Evolutionary conservation across 1,140 invertebrate genomes (phyloP), one percentile per base, ranked within the genome.

Genomic region (Uloborus diversus): DNA sequence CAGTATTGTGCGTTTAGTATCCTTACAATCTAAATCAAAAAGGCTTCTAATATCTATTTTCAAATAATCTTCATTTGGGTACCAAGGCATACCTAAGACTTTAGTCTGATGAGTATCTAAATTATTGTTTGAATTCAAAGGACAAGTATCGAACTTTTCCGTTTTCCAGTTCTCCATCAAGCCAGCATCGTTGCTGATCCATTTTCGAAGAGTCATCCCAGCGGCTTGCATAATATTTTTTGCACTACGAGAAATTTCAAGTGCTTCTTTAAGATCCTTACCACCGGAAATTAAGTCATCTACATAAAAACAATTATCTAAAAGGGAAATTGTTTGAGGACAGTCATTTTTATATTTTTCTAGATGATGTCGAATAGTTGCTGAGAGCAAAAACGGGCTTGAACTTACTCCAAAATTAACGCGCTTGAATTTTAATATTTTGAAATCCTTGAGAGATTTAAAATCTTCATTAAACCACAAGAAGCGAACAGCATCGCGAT

Each of bases 281-380:
- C 28, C n/a, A 5, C 57, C 47, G 17, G 49, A 4, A 5, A 37
- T 49, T 4, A 25, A 7, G 25, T 59, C 75, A 70, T 70, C 35
- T 7, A 66, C 37, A 20, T 70, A 64, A 4, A 64, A 51, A 51
- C 49, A 4, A 4, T 42, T 35, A 13, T 65, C 35, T 42, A 65
- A 37, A 65, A 65, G 3, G 4, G 4, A 3, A 25, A 37, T n/a
- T 23, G 61, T 65, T 9, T 35, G 17, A 25, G 61, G 61, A 37
- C 9, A 65, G 5, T 65, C 35, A 4, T 65, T 33, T 65, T 3
- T 65, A 20, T 65, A 65, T 65, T 65, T 65, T 25, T 65, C 20
- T 35, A 65, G 17, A 20, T 65, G 61, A 42, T 65, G 61, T 37
- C 33, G 33, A 37, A 65, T 65, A 5, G 20, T 62, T 7, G 59